phyloP scores from a whole-genome alignment of 2,797 vertebrate genomes.

The Pangasius djambal region DNA sequence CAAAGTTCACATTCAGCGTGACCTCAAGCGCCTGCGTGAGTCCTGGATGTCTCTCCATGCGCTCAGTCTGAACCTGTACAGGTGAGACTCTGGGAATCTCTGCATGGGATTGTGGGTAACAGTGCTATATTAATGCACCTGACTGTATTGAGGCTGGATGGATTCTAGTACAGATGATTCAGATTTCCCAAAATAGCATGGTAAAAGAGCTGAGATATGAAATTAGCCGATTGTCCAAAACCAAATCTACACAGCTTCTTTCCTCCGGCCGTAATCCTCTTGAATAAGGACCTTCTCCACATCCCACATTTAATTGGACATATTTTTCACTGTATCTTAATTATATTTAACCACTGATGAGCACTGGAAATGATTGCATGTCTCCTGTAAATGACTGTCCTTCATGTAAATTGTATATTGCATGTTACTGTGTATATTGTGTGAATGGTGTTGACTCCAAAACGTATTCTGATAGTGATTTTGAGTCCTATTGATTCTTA shows the following conservation, averaged over 20 bases:
- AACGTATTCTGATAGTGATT: too few species aligned
- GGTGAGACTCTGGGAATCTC: slow-evolving; percentile 57
- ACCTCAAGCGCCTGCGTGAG: slow-evolving; percentile 78
- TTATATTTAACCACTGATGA: too few species aligned
- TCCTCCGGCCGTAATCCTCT: too few species aligned
- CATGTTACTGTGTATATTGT: too few species aligned
- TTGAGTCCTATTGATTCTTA: neutral
- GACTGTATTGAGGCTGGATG: neutral
- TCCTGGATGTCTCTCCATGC: slow-evolving; percentile 76
- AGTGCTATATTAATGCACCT: neutral
- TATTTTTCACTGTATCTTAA: too few species aligned
- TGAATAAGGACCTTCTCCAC: too few species aligned
- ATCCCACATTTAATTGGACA: too few species aligned
- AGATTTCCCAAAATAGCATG: neutral
- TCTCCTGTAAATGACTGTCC: too few species aligned
- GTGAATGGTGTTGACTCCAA: too few species aligned
- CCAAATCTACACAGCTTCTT: too few species aligned
- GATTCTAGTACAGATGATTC: neutral
- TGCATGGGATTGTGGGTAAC: slow-evolving; percentile 12
- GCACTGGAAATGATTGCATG: too few species aligned
- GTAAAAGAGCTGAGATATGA: neutral
- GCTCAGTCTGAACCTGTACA: slow-evolving; percentile 72
- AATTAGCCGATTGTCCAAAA: neutral
- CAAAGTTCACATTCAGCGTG: slow-evolving; percentile 71
- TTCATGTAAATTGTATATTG: too few species aligned